Conservation (phyloP, 2,888 invertebrate genomes). For the Oligia strigilis region DNA sequence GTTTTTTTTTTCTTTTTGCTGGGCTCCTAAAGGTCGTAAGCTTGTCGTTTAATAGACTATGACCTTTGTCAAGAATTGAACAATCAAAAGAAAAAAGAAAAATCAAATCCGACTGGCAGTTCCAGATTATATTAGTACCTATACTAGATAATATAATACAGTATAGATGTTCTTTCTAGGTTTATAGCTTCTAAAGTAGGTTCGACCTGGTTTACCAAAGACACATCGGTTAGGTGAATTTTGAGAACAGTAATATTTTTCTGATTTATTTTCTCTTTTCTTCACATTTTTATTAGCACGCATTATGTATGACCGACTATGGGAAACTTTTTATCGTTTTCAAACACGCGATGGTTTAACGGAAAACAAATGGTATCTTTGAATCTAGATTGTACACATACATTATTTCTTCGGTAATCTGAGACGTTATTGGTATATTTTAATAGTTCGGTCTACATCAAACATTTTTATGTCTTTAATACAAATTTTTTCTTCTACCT, state of each 20-base stretch:
- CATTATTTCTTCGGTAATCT: slow-evolving; percentile 1
- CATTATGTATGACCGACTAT: slow-evolving; percentile 32
- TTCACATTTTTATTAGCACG: slow-evolving; percentile 55
- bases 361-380: slow-evolving; percentile 38
- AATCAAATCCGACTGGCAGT: not conserved
- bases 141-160: not conserved
- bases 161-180: slow-evolving; percentile 27
- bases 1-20: not conserved
- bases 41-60: not conserved
- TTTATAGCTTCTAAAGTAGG: slow-evolving; percentile 40
- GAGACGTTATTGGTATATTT: slow-evolving; percentile 16
- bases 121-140: not conserved
- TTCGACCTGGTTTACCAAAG: slow-evolving; percentile 28
- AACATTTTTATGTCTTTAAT: not conserved
- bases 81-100: not conserved
- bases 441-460: not conserved
- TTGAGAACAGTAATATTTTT: slow-evolving; percentile 32
- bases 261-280: slow-evolving; percentile 47
- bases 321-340: slow-evolving; percentile 52
- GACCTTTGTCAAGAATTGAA: not conserved
- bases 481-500: not conserved
- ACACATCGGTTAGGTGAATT: slow-evolving; percentile 13
- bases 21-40: not conserved
- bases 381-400: slow-evolving; percentile 13
- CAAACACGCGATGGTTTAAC: slow-evolving; percentile 44